Evolutionary conservation across 2,113 vertebrate species (phyloP), one percentile per base, ranked within the genome.

Genomic region (Chionodraco myersi): DNA sequence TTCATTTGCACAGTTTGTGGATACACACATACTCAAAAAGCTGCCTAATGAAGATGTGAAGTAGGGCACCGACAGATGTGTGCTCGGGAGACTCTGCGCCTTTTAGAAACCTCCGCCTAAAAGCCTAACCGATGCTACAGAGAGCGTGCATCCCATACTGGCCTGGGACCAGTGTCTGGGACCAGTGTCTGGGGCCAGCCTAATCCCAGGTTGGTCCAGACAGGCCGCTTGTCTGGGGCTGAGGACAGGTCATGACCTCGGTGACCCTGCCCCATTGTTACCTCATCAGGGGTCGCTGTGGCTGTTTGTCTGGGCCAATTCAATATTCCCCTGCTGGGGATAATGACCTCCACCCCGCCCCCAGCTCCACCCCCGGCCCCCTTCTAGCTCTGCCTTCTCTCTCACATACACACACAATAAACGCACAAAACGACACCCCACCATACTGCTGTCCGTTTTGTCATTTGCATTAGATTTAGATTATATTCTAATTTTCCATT

Each of bases 271-370:
- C 52, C 87, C 61, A 92, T 94, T 94, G 92, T 94, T 92, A 89
- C 76, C 89, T 88, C 93, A 93, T 92, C 89, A 86, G 86, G 88
- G 93, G 92, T 93, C 83, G 34, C 34, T 66, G 75, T 72, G 85
- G 86, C 90, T 84, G 92, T 91, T 93, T 93, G 92, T 93, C 91
- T 93, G 88, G 89, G 75, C 87, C 89, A 87, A 89, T 92, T 92
- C 89, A 92, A 91, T 92, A 91, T 89, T 83, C 87, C 80, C 89
- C 91, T 59, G 73, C 81, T 84, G 84, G 41, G 78, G 82, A 85
- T 92, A 92, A 93, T 93, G 87, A 88, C 88, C 80, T 76, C 60
- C 80, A 58, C 71, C 61, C 82, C 14, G 5, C 62, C 59, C 15
- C 48, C 47, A 3, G 6, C 44, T 36, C 59, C 58, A 1, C 14